Conservation (phyloP, 1,140 invertebrate species). For the Bombus ignitus region DNA sequence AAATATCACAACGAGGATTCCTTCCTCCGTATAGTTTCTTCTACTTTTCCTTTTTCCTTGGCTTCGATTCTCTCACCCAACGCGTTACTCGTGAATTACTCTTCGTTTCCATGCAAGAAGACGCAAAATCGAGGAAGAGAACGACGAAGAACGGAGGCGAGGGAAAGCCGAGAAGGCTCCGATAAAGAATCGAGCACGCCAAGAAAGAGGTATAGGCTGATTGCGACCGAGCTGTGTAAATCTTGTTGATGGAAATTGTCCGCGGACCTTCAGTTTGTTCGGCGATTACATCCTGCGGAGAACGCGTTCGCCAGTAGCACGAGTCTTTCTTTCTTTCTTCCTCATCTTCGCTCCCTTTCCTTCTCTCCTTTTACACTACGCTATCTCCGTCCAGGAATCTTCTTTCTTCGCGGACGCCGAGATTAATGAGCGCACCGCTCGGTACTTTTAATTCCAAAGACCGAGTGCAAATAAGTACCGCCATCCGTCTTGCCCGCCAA, state of each 20-base stretch:
- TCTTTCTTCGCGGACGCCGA: constrained; percentile 66
- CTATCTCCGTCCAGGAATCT: constrained; percentile 53
- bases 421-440: constrained; percentile 77
- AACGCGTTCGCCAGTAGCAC: constrained; percentile 75
- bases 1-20: neutral
- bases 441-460: constrained; percentile 80
- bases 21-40: neutral
- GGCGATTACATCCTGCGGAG: constrained; percentile 77
- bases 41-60: neutral
- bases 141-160: neutral
- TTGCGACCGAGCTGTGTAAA: constrained; percentile 77
- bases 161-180: constrained; percentile 15
- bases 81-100: neutral
- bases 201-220: constrained; percentile 67
- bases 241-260: constrained; percentile 79
- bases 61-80: neutral
- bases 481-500: constrained; percentile 80
- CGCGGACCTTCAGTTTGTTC: constrained; percentile 74
- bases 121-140: neutral
- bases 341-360: constrained; percentile 54
- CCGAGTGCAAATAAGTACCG: constrained; percentile 80
- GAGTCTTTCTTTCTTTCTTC: constrained; percentile 63
- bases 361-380: constrained; percentile 22
- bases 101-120: neutral
- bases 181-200: constrained; percentile 10